Conservation (phyloP, 2,888 invertebrate genomes). For the Euzophera pinguis region DNA sequence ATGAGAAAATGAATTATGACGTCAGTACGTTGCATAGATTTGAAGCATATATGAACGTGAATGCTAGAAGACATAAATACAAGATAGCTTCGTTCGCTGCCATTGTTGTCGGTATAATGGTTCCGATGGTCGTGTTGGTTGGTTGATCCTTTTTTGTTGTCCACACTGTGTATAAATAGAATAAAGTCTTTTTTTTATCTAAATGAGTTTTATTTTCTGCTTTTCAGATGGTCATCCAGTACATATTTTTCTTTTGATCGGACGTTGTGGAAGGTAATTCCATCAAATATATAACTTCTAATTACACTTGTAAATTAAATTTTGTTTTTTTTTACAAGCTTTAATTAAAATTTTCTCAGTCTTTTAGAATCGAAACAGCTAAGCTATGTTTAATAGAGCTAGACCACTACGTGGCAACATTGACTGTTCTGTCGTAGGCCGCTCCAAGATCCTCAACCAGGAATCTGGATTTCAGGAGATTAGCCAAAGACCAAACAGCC, state of each 20-base stretch:
- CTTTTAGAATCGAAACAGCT: no score
- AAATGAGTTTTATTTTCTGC: constrained; percentile 14
- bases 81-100: constrained; percentile 64
- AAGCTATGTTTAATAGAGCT: no score
- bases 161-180: constrained; percentile 1
- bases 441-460: no score
- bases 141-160: constrained; percentile 34
- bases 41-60: constrained; percentile 61
- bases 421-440: no score
- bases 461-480: no score
- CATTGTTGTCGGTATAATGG: constrained; percentile 51
- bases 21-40: constrained; percentile 54
- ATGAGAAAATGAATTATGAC: constrained; percentile 55
- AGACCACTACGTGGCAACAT: no score
- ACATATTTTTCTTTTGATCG: background rate
- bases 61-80: constrained; percentile 59
- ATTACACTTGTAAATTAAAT: background rate
- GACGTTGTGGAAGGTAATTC: background rate
- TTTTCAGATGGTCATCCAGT: constrained; percentile 7
- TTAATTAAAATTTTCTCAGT: no score
- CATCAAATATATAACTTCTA: background rate
- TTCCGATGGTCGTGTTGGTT: constrained; percentile 58
- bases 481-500: no score
- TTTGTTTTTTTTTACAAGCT: no score
- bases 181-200: constrained; percentile 10